These are phyloP conservation scores for Protaetia brevitarsis DNA, from an alignment of 1,140 invertebrate genomes.

Conservation along the genomic window DNA sequence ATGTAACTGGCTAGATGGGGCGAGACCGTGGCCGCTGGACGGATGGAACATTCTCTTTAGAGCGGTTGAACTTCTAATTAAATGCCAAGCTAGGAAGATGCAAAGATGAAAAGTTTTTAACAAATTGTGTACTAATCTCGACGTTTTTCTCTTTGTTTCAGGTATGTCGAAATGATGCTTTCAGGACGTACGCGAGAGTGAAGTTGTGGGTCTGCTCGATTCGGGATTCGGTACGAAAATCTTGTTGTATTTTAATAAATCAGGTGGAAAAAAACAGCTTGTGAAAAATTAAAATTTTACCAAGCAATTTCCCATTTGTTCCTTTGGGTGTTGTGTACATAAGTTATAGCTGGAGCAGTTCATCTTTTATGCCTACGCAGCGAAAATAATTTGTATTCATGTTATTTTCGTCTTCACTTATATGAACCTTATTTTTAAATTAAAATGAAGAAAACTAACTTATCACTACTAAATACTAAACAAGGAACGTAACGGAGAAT, in stretches of 20 bases:
- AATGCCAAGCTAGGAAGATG: no score
- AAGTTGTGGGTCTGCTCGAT: background rate
- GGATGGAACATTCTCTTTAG: background rate
- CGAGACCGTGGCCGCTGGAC: no score
- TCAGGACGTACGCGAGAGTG: background rate
- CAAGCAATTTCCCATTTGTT: background rate
- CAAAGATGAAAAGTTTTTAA: no score
- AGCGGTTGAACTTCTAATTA: background rate
- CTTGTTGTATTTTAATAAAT: background rate
- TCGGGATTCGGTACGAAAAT: background rate
- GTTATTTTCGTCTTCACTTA: background rate
- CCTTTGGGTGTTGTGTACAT: background rate
- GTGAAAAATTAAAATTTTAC: background rate
- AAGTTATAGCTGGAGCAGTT: background rate
- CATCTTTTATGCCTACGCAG: background rate
- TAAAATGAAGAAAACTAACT: no score
- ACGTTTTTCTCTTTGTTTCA: background rate
- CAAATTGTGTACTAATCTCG: background rate
- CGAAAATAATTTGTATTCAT: background rate
- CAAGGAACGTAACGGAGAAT: no score
- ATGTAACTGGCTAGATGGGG: no score
- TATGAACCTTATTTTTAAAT: no score
- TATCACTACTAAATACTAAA: no score
- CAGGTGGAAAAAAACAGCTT: background rate
- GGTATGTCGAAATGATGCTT: background rate